These are phyloP conservation scores for Tragulus kanchil DNA, from an alignment of 2,113 vertebrate genomes.

Conservation along the genomic window DNA sequence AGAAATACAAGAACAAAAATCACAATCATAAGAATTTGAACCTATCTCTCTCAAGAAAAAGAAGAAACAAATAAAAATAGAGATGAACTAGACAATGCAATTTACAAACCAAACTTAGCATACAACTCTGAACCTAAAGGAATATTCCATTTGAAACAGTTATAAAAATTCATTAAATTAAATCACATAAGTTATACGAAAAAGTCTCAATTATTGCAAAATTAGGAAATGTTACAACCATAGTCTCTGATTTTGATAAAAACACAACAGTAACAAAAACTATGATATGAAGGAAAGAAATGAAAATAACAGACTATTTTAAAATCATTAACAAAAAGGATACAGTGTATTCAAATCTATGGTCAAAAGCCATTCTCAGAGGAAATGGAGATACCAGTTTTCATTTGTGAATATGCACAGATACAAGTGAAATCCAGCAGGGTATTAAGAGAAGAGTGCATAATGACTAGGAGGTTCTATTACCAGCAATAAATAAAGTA, in stretches of 20 bases:
- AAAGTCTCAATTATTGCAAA: neutral
- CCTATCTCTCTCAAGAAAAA: neutral
- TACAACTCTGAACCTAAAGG: neutral
- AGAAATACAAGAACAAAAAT: constrained; percentile 28
- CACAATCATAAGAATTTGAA: neutral
- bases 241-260: constrained; percentile 18
- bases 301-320: constrained; percentile 14
- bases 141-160: neutral
- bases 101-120: neutral
- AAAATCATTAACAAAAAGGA: neutral
- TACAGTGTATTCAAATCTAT: neutral
- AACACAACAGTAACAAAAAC: neutral
- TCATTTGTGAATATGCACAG: constrained; percentile 14
- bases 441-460: neutral
- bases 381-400: neutral
- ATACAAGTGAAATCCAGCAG: neutral
- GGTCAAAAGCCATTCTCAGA: neutral
- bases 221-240: neutral
- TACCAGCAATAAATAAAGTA: neutral
- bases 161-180: neutral
- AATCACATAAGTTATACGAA: neutral
- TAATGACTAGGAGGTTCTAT: neutral
- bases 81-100: neutral
- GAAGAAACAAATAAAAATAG: neutral
- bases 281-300: constrained; percentile 33